These are phyloP conservation scores for Oenanthe melanoleuca DNA, from an alignment of 2,113 vertebrate species.

Conservation along the genomic window DNA sequence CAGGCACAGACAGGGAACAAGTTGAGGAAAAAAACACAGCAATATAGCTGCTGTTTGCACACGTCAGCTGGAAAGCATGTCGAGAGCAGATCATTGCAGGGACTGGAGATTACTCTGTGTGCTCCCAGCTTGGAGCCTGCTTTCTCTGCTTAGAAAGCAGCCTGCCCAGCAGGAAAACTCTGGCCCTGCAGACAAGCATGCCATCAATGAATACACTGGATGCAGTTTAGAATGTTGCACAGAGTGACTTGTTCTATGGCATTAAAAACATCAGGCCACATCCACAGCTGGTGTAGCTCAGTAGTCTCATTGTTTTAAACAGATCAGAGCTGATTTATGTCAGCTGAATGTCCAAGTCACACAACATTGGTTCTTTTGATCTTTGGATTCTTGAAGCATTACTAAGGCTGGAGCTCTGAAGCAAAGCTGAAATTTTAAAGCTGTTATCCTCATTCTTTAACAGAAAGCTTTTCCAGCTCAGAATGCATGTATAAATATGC, in stretches of 20 bases:
- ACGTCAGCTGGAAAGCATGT: neutral
- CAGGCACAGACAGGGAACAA: neutral
- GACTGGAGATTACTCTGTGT: neutral
- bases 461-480: neutral
- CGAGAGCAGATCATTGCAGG: neutral
- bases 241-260: neutral
- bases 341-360: neutral
- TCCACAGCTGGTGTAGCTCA: neutral
- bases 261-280: neutral
- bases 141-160: neutral
- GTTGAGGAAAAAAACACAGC: neutral
- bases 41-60: neutral
- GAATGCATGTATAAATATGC: neutral
- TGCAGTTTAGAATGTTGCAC: neutral
- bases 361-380: neutral
- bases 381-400: neutral
- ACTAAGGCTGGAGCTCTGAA: neutral
- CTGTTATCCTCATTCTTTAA: neutral
- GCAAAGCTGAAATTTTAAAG: neutral
- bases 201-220: neutral
- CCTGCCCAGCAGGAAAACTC: neutral
- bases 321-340: neutral
- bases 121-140: neutral
- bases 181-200: neutral
- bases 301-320: neutral